These are phyloP conservation scores for Orestias chungarensis DNA, from an alignment of 2,797 vertebrate genomes.

Conservation along the genomic window DNA sequence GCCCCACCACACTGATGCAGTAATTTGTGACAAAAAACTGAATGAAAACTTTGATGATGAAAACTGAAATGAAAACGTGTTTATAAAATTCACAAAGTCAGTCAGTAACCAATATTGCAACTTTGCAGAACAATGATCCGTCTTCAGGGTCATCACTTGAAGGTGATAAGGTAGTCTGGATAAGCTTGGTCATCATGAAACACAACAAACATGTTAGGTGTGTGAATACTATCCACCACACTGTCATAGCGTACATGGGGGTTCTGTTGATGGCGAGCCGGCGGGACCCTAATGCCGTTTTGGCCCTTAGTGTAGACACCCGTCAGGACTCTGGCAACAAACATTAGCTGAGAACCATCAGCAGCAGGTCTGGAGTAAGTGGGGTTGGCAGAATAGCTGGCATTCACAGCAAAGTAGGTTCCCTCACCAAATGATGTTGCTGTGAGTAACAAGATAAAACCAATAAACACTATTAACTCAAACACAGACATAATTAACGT, in stretches of 20 bases:
- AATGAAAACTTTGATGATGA: no score
- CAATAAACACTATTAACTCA: slow-evolving; percentile 17
- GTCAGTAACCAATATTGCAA: background rate
- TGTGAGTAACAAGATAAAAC: slow-evolving; percentile 29
- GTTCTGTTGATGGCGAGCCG: background rate
- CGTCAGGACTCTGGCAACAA: slow-evolving; percentile 71
- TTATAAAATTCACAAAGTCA: background rate
- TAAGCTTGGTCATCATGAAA: slow-evolving; percentile 74
- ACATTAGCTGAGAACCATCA: slow-evolving; percentile 64
- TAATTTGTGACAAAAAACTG: no score
- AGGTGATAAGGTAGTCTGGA: slow-evolving; percentile 76
- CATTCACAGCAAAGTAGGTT: slow-evolving; percentile 73
- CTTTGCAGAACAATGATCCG: background rate
- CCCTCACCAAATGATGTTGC: slow-evolving; percentile 57
- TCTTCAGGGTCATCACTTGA: slow-evolving; percentile 26
- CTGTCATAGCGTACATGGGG: slow-evolving; percentile 58
- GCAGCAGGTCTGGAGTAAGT: slow-evolving; percentile 44
- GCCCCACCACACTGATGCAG: no score
- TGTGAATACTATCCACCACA: slow-evolving; percentile 46
- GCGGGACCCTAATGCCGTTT: slow-evolving; percentile 46
- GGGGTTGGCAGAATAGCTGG: slow-evolving; percentile 56
- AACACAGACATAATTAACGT: background rate
- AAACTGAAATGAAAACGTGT: no score
- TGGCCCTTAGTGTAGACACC: slow-evolving; percentile 54
- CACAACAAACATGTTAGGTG: slow-evolving; percentile 66